Conservation (phyloP, 2,888 invertebrate genomes). For the Eumacrocentrus americanus region DNA sequence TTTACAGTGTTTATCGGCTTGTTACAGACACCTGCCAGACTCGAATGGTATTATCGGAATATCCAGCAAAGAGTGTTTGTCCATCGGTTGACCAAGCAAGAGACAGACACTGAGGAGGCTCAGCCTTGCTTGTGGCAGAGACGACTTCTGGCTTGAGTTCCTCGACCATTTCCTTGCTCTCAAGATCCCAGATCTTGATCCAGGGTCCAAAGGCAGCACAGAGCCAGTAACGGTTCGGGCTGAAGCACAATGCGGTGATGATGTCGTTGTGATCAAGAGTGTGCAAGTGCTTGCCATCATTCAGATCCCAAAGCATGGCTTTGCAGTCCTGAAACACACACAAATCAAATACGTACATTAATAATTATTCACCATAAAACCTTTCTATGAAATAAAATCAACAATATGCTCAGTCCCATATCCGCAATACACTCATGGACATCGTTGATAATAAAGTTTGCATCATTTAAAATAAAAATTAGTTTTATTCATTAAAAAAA, state of each 20-base stretch:
- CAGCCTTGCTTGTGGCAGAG: constrained; percentile 77
- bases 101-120: constrained; percentile 94
- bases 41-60: constrained; percentile 96
- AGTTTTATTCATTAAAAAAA: constrained; percentile 14
- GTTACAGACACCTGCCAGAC: constrained; percentile 98
- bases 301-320: constrained; percentile 99
- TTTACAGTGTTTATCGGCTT: constrained; percentile 69
- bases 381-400: background rate
- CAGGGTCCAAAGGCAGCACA: constrained; percentile 98
- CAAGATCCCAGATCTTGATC: constrained; percentile 99
- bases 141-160: constrained; percentile 97
- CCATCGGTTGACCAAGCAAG: constrained; percentile 99
- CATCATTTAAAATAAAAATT: constrained; percentile 27
- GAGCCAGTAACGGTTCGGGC: constrained; percentile 99
- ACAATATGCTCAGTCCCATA: constrained; percentile 44
- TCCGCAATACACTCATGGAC: constrained; percentile 47
- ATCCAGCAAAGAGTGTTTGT: constrained; percentile 98
- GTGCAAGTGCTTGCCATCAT: constrained; percentile 99
- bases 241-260: constrained; percentile 98
- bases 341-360: constrained; percentile 14
- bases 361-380: background rate
- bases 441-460: constrained; percentile 36
- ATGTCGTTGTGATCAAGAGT: constrained; percentile 98
- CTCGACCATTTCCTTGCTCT: constrained; percentile 99
- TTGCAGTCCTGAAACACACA: constrained; percentile 84